These are phyloP conservation scores for Ceraclea dissimilis DNA, from an alignment of 2,888 invertebrate genomes.

Conservation along the genomic window DNA sequence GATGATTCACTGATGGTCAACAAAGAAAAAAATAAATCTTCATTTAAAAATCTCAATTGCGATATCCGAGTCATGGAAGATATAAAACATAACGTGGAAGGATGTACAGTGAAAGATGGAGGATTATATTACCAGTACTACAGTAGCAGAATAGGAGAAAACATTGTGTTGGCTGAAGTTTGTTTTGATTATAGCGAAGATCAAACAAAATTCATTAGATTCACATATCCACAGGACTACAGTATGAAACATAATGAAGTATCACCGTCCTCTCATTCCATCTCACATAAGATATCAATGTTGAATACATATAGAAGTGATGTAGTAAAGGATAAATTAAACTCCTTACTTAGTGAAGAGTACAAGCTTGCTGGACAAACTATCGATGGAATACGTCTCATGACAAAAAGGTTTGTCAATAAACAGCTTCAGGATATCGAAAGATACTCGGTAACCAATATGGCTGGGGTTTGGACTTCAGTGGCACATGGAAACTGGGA, in stretches of 20 bases:
- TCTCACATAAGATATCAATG: constrained; percentile 19
- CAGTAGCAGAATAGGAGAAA: constrained; percentile 10
- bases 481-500: constrained; percentile 23
- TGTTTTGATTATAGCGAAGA: constrained; percentile 20
- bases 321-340: constrained; percentile 7
- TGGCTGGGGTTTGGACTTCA: constrained; percentile 19
- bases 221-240: constrained; percentile 6
- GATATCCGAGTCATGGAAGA: constrained; percentile 23
- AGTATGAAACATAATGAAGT: constrained; percentile 7
- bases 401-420: constrained; percentile 20
- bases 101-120: constrained; percentile 8
- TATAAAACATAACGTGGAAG: constrained; percentile 13
- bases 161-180: constrained; percentile 21
- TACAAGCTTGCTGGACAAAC: constrained; percentile 9
- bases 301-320: constrained; percentile 16
- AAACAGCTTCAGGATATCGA: constrained; percentile 21
- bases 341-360: constrained; percentile 15
- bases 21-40: constrained; percentile 7
- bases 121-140: constrained; percentile 21
- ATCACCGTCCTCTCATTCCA: constrained; percentile 6
- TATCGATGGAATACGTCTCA: constrained; percentile 12
- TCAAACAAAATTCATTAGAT: constrained; percentile 8
- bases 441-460: constrained; percentile 21
- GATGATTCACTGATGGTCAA: constrained; percentile 19
- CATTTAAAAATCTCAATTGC: constrained; percentile 23